Percentiles rank a stretch among this genome's conserved stretches.
phyloP scores from a whole-genome alignment of 1,140 invertebrate species.

The Drosophila teissieri region DNA sequence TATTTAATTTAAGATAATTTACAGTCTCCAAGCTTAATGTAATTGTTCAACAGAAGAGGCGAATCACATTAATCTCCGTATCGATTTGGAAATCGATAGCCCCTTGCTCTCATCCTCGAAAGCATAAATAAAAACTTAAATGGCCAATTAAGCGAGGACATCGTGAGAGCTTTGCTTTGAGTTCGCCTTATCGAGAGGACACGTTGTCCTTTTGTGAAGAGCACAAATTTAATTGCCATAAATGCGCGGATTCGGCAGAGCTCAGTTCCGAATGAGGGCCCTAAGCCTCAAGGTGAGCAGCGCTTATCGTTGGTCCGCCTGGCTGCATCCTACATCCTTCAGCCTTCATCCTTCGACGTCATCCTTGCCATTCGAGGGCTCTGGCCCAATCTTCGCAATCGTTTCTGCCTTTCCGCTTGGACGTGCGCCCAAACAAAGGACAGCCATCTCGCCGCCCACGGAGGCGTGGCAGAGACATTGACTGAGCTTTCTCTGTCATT shows the following conservation, averaged over 20 bases:
- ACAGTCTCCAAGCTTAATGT: too few relatives aligned
- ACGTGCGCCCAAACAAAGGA: slow-evolving; percentile 44
- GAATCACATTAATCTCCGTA: background rate
- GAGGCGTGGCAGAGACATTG: slow-evolving; percentile 38
- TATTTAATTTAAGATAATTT: too few relatives aligned
- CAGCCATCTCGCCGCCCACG: slow-evolving; percentile 8
- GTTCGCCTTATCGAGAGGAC: background rate
- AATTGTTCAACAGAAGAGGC: slow-evolving; percentile 2
- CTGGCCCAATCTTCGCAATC: slow-evolving; percentile 32
- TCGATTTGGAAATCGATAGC: slow-evolving; percentile 10
- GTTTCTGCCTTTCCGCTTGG: slow-evolving; percentile 39
- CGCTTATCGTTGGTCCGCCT: slow-evolving; percentile 36
- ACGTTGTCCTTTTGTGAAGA: slow-evolving; percentile 7
- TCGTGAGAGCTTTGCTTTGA: background rate
- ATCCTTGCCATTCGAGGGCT: slow-evolving; percentile 19
- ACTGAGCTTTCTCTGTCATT: slow-evolving; percentile 40
- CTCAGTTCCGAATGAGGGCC: background rate
- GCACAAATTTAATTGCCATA: slow-evolving; percentile 66
- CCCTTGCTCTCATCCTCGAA: background rate
- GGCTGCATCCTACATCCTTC: slow-evolving; percentile 25
- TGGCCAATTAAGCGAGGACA: slow-evolving; percentile 38
- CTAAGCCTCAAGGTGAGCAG: slow-evolving; percentile 24
- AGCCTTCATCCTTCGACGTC: slow-evolving; percentile 3
- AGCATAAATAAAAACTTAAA: slow-evolving; percentile 29
- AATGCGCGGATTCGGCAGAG: slow-evolving; percentile 28